These are phyloP conservation scores for Agrilus biguttatus DNA, from an alignment of 2,888 invertebrate species.

Conservation along the genomic window DNA sequence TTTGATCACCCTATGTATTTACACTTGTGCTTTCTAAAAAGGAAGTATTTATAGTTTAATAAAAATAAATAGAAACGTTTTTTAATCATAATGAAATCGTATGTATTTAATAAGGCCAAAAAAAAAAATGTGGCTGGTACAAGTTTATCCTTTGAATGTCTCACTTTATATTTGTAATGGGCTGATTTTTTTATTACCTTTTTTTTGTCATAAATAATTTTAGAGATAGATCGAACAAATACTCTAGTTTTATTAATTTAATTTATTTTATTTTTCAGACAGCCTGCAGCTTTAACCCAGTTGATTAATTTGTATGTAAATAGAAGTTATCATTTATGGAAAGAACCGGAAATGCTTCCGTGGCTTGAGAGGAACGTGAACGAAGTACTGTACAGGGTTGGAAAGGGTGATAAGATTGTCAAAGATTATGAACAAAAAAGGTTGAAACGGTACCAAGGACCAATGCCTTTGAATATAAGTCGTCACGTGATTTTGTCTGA, in stretches of 20 bases:
- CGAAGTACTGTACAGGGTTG: conserved; percentile 46
- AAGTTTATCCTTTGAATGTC: no score
- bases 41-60: no score
- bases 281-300: conserved; percentile 50
- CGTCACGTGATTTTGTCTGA: conserved; percentile 60
- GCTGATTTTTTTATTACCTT: neutral
- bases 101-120: no score
- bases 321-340: conserved; percentile 65
- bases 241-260: neutral
- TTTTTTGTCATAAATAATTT: no score
- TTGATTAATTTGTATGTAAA: conserved; percentile 59
- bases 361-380: conserved; percentile 68
- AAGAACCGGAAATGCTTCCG: conserved; percentile 52
- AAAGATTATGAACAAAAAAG: conserved; percentile 48
- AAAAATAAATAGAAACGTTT: no score
- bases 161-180: neutral
- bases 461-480: conserved; percentile 46
- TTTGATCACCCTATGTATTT: no score
- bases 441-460: conserved; percentile 42
- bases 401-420: conserved; percentile 42
- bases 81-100: no score
- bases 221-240: no score
- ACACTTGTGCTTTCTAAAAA: no score
- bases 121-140: no score
- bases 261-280: conserved; percentile 31